Evolutionary conservation across 1,140 invertebrate species (phyloP).

Genomic region (Drosophila miranda): DNA sequence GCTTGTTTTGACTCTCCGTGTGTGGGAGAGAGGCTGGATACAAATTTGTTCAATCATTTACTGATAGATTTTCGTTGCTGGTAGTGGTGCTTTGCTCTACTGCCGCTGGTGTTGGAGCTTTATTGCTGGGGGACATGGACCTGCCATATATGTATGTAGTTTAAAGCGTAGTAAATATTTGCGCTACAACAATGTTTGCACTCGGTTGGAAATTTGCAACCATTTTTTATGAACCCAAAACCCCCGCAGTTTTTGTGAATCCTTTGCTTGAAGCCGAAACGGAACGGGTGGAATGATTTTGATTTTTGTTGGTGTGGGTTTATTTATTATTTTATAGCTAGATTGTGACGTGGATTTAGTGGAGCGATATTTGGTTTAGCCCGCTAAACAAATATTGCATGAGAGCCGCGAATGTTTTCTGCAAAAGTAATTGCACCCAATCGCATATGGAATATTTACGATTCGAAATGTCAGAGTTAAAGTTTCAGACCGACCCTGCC

Average conservation of each 20-base stretch:
- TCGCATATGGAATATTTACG: constrained; percentile 29
- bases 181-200: constrained; percentile 68
- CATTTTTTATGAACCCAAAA: constrained; percentile 54
- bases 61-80: constrained; percentile 52
- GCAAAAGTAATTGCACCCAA: constrained; percentile 17
- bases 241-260: background rate
- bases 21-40: constrained; percentile 20
- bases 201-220: constrained; percentile 65
- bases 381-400: constrained; percentile 64
- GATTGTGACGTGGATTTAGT: constrained; percentile 70
- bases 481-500: constrained; percentile 23
- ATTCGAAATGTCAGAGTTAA: constrained; percentile 35
- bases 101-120: constrained; percentile 31
- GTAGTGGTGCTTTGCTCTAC: constrained; percentile 17
- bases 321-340: constrained; percentile 67
- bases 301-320: constrained; percentile 12
- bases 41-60: constrained; percentile 64
- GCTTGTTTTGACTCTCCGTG: constrained; percentile 1
- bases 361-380: constrained; percentile 66
- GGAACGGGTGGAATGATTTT: constrained; percentile 13
- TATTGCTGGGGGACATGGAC: constrained; percentile 5
- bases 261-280: constrained; percentile 7
- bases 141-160: constrained; percentile 21
- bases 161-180: constrained; percentile 78
- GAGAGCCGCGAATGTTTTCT: constrained; percentile 20